Evolutionary conservation across 2,797 vertebrate species (phyloP).

Genomic region (Dromococcyx pavoninus): DNA sequence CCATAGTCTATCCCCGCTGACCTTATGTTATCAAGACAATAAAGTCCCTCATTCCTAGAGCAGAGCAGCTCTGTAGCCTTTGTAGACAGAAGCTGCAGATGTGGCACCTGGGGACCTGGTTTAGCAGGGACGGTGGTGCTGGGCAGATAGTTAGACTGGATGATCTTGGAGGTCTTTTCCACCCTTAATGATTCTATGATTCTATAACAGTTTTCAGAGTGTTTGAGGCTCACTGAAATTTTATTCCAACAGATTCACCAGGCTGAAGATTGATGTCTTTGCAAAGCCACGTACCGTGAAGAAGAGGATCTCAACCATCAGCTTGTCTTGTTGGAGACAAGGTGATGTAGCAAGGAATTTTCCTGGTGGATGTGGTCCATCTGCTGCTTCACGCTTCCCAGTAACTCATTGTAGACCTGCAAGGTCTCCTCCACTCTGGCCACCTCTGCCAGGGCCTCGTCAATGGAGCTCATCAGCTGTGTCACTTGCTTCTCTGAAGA

Average conservation of each 20-base stretch:
- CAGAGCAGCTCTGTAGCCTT: not conserved
- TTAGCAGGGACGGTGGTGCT: too few relatives aligned
- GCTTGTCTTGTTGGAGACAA: not conserved
- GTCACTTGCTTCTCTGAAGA: conserved; percentile 37
- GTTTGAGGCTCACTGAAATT: not conserved
- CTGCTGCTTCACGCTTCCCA: conserved; percentile 53
- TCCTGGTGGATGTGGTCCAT: conserved; percentile 53
- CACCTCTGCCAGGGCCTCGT: conserved; percentile 44
- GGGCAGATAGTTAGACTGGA: too few relatives aligned
- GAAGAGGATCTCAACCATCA: conserved; percentile 49
- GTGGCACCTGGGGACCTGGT: too few relatives aligned
- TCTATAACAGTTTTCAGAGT: not conserved
- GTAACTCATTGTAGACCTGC: not conserved
- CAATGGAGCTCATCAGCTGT: conserved; percentile 18
- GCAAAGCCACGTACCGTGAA: conserved; percentile 5
- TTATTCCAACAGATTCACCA: not conserved
- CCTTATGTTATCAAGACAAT: not conserved
- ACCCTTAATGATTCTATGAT: too few relatives aligned
- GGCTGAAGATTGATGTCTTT: not conserved
- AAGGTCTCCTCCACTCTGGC: conserved; percentile 46
- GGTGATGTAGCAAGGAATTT: conserved; percentile 28
- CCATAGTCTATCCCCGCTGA: not conserved
- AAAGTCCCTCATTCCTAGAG: not conserved
- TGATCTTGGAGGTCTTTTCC: too few relatives aligned
- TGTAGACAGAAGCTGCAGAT: not conserved